These are phyloP conservation scores for Babyrousa celebensis DNA, from an alignment of 2,797 vertebrate species.

Conservation along the genomic window DNA sequence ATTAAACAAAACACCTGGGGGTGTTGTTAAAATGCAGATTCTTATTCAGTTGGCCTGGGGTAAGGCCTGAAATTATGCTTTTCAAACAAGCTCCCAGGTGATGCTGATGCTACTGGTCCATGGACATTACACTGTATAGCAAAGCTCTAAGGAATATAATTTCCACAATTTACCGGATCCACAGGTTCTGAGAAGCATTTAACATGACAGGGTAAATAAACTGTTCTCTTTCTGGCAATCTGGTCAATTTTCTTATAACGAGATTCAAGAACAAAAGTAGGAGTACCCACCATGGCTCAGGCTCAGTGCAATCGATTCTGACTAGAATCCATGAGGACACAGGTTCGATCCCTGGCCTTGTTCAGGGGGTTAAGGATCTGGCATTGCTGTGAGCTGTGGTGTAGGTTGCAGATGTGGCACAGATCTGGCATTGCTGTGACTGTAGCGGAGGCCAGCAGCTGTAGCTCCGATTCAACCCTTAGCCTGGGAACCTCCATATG, in stretches of 20 bases:
- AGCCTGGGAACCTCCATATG: too few species aligned
- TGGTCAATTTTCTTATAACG: background rate
- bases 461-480: too few species aligned
- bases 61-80: background rate
- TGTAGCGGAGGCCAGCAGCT: too few species aligned
- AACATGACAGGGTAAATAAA: background rate
- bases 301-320: too few species aligned
- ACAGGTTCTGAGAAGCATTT: slow-evolving; percentile 3
- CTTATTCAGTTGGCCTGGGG: background rate
- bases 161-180: background rate
- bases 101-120: background rate
- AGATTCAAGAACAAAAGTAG: slow-evolving; percentile 66
- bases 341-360: too few species aligned
- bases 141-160: slow-evolving; percentile 4
- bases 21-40: slow-evolving; percentile 4
- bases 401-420: too few species aligned
- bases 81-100: slow-evolving; percentile 10
- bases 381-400: too few species aligned
- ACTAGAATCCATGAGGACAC: too few species aligned
- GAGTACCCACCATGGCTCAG: too few species aligned
- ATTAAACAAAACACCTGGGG: background rate
- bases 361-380: too few species aligned
- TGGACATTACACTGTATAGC: background rate
- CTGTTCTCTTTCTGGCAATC: background rate
- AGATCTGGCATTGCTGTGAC: too few species aligned